Evolutionary conservation across 2,113 vertebrate genomes (phyloP).

Genomic region (Phaethon lepturus): DNA sequence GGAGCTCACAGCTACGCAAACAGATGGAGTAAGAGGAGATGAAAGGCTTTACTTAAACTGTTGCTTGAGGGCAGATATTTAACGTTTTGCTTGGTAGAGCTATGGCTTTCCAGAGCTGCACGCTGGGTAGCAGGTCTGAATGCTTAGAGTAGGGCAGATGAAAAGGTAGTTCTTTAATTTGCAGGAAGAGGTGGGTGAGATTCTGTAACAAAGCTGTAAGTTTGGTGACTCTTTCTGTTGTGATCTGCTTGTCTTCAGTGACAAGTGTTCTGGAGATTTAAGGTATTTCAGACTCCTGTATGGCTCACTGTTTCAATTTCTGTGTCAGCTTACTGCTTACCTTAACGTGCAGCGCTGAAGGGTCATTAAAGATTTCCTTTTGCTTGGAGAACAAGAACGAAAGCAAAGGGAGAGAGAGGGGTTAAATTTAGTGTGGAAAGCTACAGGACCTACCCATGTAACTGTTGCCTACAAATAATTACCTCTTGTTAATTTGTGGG

Average conservation of each 20-base stretch:
- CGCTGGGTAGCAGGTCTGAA: background rate
- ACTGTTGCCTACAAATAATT: background rate
- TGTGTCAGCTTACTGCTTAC: background rate
- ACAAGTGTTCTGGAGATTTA: background rate
- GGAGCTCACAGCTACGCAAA: background rate
- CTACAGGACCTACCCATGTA: background rate
- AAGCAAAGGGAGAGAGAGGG: too few relatives aligned
- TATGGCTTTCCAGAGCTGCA: background rate
- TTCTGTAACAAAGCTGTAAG: background rate
- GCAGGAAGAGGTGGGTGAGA: background rate
- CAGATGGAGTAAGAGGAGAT: background rate
- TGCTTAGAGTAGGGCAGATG: background rate
- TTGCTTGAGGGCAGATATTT: background rate
- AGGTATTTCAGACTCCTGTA: background rate
- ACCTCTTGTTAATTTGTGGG: background rate
- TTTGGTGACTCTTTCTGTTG: background rate
- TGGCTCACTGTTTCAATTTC: background rate
- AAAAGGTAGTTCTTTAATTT: background rate
- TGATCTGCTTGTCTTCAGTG: background rate
- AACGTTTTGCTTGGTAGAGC: background rate
- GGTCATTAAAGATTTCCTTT: background rate
- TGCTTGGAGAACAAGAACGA: background rate
- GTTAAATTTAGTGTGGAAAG: background rate
- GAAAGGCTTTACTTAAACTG: background rate
- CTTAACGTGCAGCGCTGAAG: background rate